phyloP scores from a whole-genome alignment of 2,797 vertebrate species.

The Enteromius paludinosus region DNA sequence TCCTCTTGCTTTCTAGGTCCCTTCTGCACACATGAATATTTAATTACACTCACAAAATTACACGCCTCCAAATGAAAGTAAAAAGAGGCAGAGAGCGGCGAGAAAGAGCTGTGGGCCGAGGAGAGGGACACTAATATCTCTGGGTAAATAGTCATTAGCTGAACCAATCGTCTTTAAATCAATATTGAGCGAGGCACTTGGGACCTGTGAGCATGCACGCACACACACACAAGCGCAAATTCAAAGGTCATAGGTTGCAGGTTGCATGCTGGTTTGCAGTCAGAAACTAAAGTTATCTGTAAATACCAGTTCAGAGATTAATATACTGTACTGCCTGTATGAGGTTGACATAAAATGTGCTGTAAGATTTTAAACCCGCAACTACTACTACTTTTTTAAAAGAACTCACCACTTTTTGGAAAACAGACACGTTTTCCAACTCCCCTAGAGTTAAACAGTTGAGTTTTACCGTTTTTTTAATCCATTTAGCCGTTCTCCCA shows the following conservation, averaged over 20 bases:
- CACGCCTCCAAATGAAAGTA: slow-evolving; percentile 71
- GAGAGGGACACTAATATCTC: slow-evolving; percentile 76
- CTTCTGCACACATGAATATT: slow-evolving; percentile 77
- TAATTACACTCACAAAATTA: slow-evolving; percentile 70
- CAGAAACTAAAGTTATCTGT: slow-evolving; percentile 44
- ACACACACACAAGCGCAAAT: slow-evolving; percentile 37
- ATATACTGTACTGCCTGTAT: slow-evolving; percentile 10
- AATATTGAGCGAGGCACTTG: slow-evolving; percentile 65
- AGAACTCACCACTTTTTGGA: too few species aligned
- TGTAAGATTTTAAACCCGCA: not conserved
- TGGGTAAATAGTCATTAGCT: slow-evolving; percentile 84
- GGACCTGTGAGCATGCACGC: slow-evolving; percentile 41
- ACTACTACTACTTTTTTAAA: too few species aligned
- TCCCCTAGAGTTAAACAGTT: too few species aligned
- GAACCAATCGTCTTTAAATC: slow-evolving; percentile 77
- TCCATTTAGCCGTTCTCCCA: too few species aligned
- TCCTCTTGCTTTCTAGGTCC: slow-evolving; percentile 19
- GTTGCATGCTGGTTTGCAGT: slow-evolving; percentile 64
- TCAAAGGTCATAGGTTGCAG: slow-evolving; percentile 73
- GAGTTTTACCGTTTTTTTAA: too few species aligned
- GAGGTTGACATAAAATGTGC: not conserved
- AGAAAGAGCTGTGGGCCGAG: slow-evolving; percentile 62
- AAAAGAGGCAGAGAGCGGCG: slow-evolving; percentile 47
- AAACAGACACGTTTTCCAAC: too few species aligned
- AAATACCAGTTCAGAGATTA: not conserved